Conservation (phyloP, 1,140 invertebrate genomes). For the Leptinotarsa lineolata region DNA sequence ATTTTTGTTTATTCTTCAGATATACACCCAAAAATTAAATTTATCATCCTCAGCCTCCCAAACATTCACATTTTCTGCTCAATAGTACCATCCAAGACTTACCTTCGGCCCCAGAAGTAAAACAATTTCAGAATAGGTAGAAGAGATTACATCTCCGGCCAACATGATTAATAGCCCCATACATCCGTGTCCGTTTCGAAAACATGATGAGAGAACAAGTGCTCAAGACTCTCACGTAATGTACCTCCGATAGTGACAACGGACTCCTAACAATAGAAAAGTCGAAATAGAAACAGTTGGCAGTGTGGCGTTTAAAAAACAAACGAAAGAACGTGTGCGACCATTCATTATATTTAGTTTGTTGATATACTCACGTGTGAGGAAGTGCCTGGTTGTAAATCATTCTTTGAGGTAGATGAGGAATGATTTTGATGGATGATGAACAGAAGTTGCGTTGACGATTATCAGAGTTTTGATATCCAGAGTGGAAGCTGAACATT, state of each 20-base stretch:
- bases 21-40: too few relatives aligned
- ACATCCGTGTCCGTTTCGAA: background rate
- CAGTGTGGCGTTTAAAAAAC: background rate
- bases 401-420: background rate
- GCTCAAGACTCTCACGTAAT: background rate
- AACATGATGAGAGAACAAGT: background rate
- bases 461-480: background rate
- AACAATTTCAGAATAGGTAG: background rate
- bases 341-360: constrained; percentile 9
- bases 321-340: background rate
- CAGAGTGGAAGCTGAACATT: background rate
- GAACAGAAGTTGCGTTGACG: background rate
- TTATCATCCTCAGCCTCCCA: too few relatives aligned
- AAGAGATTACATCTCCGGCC: background rate
- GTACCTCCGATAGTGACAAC: background rate
- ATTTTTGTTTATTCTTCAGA: too few relatives aligned
- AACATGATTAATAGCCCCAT: background rate
- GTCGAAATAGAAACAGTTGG: constrained; percentile 5
- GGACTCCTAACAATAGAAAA: background rate
- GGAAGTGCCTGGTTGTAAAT: background rate
- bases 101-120: background rate
- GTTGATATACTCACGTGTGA: constrained; percentile 2
- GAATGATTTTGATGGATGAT: background rate
- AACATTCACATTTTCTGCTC: too few relatives aligned
- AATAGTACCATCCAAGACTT: too few relatives aligned